These are phyloP conservation scores for Heteractis magnifica DNA, from an alignment of 92 coral and sea anemone genomes.

Conservation along the genomic window DNA sequence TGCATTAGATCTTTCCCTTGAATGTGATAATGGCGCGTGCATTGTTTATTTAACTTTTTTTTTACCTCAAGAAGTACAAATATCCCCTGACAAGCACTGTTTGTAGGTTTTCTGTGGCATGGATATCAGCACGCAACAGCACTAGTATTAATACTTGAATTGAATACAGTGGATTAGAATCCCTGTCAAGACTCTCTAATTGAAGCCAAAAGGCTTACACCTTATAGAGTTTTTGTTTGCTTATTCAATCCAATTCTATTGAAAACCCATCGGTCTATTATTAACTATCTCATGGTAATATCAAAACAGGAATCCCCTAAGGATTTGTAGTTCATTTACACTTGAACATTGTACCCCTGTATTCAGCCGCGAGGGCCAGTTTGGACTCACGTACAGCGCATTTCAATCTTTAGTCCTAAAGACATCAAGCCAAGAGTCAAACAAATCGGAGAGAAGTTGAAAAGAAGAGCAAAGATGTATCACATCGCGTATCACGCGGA, in stretches of 20 bases:
- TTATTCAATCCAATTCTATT: conserved; percentile 14
- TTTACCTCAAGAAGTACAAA: background rate
- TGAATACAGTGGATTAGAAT: conserved; percentile 11
- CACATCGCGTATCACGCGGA: conserved; percentile 80
- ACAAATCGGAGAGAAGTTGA: background rate
- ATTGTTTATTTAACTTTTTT: background rate
- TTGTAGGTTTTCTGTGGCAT: background rate
- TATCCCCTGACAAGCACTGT: background rate
- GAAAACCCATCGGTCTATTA: conserved; percentile 6
- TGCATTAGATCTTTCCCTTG: too few relatives aligned
- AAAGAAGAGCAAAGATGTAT: conserved; percentile 6
- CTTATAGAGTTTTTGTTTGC: conserved; percentile 15
- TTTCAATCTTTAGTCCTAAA: background rate
- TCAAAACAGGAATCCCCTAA: conserved; percentile 15
- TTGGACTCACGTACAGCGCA: background rate
- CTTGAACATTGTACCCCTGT: background rate
- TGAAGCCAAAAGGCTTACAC: conserved; percentile 15
- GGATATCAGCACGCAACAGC: background rate
- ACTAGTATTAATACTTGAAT: background rate
- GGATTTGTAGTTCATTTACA: conserved; percentile 17
- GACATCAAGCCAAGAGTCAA: background rate
- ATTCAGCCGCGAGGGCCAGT: background rate
- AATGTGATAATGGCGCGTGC: background rate
- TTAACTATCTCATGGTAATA: background rate
- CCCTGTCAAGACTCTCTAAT: background rate